phyloP scores from a whole-genome alignment of 2,888 invertebrate genomes.

The Dicycla oo region DNA sequence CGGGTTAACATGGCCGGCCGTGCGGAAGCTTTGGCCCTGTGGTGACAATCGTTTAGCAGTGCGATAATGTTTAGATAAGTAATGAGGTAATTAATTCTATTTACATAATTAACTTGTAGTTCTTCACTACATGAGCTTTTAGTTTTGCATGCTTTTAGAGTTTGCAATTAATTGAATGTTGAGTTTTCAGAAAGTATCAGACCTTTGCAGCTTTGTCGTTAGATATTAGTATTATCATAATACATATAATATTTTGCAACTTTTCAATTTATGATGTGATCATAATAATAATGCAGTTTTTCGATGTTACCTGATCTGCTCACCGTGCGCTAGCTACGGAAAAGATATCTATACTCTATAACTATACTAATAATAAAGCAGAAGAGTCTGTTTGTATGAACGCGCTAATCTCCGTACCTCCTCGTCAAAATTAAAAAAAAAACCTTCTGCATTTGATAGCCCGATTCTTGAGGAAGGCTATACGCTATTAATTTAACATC shows the following conservation, averaged over 20 bases:
- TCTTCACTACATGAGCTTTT: constrained; percentile 16
- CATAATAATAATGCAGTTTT: too few relatives aligned
- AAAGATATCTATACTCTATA: too few relatives aligned
- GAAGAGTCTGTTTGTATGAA: too few relatives aligned
- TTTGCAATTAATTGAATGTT: background rate
- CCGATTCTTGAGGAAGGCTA: too few relatives aligned
- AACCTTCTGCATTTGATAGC: too few relatives aligned
- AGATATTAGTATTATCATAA: too few relatives aligned
- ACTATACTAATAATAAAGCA: too few relatives aligned
- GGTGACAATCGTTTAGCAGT: constrained; percentile 84
- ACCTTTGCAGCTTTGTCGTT: background rate
- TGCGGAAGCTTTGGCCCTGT: constrained; percentile 83
- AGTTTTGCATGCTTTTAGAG: background rate
- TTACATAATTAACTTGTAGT: constrained; percentile 32
- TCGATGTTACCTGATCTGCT: too few relatives aligned
- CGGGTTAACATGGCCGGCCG: constrained; percentile 79
- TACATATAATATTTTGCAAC: background rate
- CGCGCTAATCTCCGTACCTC: too few relatives aligned
- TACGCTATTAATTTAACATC: too few relatives aligned
- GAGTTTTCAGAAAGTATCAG: background rate
- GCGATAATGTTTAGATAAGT: constrained; percentile 81
- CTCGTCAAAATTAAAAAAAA: too few relatives aligned
- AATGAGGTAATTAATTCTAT: constrained; percentile 66
- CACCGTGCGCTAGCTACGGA: too few relatives aligned
- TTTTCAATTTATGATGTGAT: background rate